phyloP scores from a whole-genome alignment of 2,888 invertebrate species.

The Pollenia labialis region DNA sequence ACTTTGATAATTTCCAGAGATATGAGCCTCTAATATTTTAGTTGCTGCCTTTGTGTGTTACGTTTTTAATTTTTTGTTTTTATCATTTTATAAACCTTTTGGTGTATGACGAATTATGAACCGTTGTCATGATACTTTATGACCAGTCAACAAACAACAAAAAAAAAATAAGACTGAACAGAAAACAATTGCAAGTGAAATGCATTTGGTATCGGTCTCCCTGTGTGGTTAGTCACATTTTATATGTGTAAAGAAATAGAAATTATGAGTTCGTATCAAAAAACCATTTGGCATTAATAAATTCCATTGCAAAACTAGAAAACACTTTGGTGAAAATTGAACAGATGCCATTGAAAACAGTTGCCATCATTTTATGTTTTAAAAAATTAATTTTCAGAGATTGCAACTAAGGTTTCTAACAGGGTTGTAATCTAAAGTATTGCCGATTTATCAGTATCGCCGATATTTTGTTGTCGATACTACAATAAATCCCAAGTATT shows the following conservation, averaged over 20 bases:
- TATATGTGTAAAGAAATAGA: not conserved
- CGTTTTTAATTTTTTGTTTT: slow-evolving; percentile 9
- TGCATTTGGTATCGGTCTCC: slow-evolving; percentile 44
- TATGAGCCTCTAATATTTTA: slow-evolving; percentile 37
- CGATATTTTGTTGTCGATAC: too few species aligned
- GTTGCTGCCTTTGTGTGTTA: not conserved
- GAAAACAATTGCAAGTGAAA: slow-evolving; percentile 36
- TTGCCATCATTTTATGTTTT: slow-evolving; percentile 51
- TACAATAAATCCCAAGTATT: too few species aligned
- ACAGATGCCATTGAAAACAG: slow-evolving; percentile 70
- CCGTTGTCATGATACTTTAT: slow-evolving; percentile 69
- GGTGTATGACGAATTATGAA: slow-evolving; percentile 68
- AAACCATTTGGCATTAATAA: slow-evolving; percentile 22
- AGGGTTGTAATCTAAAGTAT: too few species aligned
- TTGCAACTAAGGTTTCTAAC: too few species aligned
- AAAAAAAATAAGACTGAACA: slow-evolving; percentile 2
- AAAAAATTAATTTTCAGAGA: not conserved
- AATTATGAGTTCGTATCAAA: slow-evolving; percentile 25
- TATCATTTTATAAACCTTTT: slow-evolving; percentile 53
- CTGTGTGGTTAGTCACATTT: slow-evolving; percentile 1
- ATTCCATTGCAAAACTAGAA: not conserved
- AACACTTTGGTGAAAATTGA: slow-evolving; percentile 53
- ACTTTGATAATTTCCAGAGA: slow-evolving; percentile 15
- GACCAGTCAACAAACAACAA: slow-evolving; percentile 40
- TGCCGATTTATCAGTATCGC: too few species aligned